Percentiles rank a stretch among this genome's conserved stretches.
phyloP scores from a whole-genome alignment of 2,797 vertebrate genomes.

The Spizella passerina region DNA sequence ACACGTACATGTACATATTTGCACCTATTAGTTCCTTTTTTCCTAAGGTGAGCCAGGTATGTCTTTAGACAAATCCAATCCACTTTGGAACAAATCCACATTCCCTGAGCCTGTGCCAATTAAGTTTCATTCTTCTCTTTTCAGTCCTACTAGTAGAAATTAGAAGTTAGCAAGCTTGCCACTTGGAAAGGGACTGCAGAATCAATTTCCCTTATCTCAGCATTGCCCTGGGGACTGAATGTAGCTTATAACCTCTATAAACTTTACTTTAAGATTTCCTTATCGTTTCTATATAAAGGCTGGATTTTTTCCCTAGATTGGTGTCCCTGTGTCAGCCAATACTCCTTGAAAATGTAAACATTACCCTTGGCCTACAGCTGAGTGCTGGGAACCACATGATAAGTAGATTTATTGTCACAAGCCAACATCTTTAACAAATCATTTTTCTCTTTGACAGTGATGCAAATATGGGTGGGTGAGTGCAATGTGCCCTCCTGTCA shows the following conservation, averaged over 20 bases:
- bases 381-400: not conserved
- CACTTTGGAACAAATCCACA: not conserved
- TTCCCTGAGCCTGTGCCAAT: not conserved
- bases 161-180: not conserved
- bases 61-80: not conserved
- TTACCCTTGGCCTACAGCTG: not conserved
- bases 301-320: not conserved
- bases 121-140: not conserved
- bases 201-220: not conserved
- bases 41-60: not conserved
- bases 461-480: not conserved
- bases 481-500: not conserved
- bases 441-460: not conserved
- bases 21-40: not conserved
- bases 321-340: not conserved
- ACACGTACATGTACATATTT: not conserved
- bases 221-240: not conserved
- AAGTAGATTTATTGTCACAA: not conserved
- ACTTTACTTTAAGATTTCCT: not conserved
- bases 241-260: not conserved
- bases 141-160: not conserved
- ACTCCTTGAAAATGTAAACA: not conserved
- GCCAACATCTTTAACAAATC: not conserved
- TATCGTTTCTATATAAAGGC: not conserved
- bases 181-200: not conserved